Base-by-base conservation (phyloP, 2,113 vertebrate genomes). In the Uria lomvia region DNA sequence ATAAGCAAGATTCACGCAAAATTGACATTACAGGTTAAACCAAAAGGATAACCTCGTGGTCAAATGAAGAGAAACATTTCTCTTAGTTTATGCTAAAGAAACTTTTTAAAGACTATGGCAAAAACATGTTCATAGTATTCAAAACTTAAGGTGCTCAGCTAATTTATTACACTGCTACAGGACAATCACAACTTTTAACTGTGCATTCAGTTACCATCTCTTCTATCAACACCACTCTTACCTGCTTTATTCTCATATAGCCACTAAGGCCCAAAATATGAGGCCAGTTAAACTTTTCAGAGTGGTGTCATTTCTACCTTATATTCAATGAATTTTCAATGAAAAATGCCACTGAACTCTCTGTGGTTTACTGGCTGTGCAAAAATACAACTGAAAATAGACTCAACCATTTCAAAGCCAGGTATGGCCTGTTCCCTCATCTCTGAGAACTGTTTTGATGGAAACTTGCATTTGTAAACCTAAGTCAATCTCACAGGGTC, bases 201-300 rank as follows among this genome's bases (percentile, higher is more conserved):
- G 11, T 21, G 21, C 15, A 1, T 22, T 23, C 73, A 22, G 4
- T 3, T 5, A 6, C 30, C 52, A 5, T 5, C 56, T 38, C 55
- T 15, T 15, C 49, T 24, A 14, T 11, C 36, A 19, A 8, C 52
- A 19, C 7, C 7, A 1, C 40, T 32, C 5, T 4, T 4, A 5
- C 2, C 47, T 30, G 36, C 63, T 38, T 14, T 60, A 3, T 0
- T 16, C 30, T 20, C 47, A 22, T 3, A 5, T 0, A 12, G 49
- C 23, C 43, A 27, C 16, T 4, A 8, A 60, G 36, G 36, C 13
- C 26, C 42, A 16, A 9, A 2, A 18, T 4, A 16, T 2, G 38
- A 76, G n/a, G 49, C 10, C 32, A 19, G 23, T 5, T 49, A 5
- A 4, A 34, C 18, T 58, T n/a, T 47, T 27, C 50, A 11, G 19